Conservation (phyloP, 2,888 invertebrate genomes). For the Drosophila melanosoma region DNA sequence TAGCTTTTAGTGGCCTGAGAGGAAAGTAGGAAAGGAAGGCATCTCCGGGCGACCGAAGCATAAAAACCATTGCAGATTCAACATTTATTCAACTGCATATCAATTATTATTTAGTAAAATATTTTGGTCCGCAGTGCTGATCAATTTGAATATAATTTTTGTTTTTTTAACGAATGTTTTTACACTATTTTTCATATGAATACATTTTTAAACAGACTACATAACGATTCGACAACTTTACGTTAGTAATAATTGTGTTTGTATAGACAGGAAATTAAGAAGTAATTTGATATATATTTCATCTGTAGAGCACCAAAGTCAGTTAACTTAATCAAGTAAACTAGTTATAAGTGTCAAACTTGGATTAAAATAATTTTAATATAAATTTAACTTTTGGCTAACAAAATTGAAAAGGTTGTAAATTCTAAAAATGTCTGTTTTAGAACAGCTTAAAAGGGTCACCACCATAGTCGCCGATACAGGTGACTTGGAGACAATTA, state of each 20-base stretch:
- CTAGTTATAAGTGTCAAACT: background rate
- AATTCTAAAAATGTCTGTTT: conserved; percentile 16
- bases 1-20: background rate
- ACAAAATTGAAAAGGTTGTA: background rate
- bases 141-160: background rate
- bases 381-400: background rate
- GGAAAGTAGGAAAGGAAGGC: background rate
- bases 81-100: background rate
- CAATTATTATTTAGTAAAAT: background rate
- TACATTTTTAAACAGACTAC: background rate
- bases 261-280: background rate
- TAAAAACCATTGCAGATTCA: background rate
- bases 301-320: background rate
- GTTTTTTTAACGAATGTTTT: background rate
- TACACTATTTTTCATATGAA: background rate
- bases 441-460: conserved; percentile 20
- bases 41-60: background rate
- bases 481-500: conserved; percentile 19
- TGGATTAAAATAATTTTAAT: background rate
- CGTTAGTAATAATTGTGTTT: background rate
- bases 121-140: background rate
- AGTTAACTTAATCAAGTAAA: conserved; percentile 2
- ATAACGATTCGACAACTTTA: background rate
- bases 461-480: conserved; percentile 30
- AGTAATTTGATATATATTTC: background rate